phyloP scores from a whole-genome alignment of 2,797 vertebrate genomes.

The Fistularia tabacaria region DNA sequence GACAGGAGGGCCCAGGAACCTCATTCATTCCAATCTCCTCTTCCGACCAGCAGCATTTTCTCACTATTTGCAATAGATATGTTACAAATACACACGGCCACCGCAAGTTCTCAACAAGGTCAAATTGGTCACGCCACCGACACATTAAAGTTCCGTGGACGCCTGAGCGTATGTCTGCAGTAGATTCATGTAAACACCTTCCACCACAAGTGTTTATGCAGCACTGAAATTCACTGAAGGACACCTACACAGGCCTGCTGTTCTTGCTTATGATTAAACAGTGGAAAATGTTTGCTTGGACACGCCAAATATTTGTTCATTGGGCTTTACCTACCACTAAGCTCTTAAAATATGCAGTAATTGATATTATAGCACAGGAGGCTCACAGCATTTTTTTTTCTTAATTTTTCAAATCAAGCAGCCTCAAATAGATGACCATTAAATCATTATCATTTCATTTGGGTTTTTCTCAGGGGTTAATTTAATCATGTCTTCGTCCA shows the following conservation, averaged over 20 bases:
- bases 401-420: constrained; percentile 14
- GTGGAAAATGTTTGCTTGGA: constrained; percentile 63
- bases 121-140: constrained; percentile 71
- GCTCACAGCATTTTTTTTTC: constrained; percentile 11
- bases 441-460: constrained; percentile 27
- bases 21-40: constrained; percentile 15
- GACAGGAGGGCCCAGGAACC: constrained; percentile 22
- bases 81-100: constrained; percentile 47
- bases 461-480: constrained; percentile 6
- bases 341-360: constrained; percentile 66
- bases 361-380: constrained; percentile 43
- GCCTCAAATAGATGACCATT: constrained; percentile 30
- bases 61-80: constrained; percentile 58
- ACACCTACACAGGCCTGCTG: constrained; percentile 64
- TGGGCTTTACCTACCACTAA: constrained; percentile 63
- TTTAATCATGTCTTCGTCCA: constrained; percentile 5
- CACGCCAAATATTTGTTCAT: constrained; percentile 69
- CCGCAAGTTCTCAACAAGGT: constrained; percentile 65
- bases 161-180: constrained; percentile 49
- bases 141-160: constrained; percentile 60
- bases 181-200: constrained; percentile 67
- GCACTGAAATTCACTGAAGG: constrained; percentile 58
- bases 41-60: constrained; percentile 42
- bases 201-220: constrained; percentile 64
- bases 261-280: constrained; percentile 58